These are phyloP conservation scores for Orthosia cruda DNA, from an alignment of 2,888 invertebrate species.

Conservation along the genomic window DNA sequence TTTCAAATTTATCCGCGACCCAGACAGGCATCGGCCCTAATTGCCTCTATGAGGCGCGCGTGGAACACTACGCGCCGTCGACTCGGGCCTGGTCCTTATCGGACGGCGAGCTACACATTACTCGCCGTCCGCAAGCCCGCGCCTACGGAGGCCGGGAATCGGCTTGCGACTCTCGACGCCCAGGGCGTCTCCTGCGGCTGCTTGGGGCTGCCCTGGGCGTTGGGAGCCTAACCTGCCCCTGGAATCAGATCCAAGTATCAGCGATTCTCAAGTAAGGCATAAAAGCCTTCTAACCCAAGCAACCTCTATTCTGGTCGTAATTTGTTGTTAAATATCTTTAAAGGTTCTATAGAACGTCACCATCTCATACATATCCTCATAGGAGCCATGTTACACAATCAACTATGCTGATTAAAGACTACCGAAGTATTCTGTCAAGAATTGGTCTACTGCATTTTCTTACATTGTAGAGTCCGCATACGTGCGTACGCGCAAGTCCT, in stretches of 20 bases:
- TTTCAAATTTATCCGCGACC: too few species aligned
- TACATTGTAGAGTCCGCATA: conserved; percentile 13
- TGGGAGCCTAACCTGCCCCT: neutral
- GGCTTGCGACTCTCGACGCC: too few species aligned
- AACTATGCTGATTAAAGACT: neutral
- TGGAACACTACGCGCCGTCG: too few species aligned
- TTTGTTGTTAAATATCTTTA: neutral
- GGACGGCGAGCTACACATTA: too few species aligned
- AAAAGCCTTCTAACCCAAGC: too few species aligned
- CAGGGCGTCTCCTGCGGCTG: too few species aligned
- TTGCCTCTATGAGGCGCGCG: too few species aligned
- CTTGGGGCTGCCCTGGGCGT: too few species aligned
- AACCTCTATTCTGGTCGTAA: neutral
- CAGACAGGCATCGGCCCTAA: too few species aligned
- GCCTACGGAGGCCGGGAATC: too few species aligned
- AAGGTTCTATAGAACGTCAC: neutral
- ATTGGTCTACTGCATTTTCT: conserved; percentile 1
- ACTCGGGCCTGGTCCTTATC: too few species aligned
- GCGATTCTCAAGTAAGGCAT: neutral
- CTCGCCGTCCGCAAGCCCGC: too few species aligned
- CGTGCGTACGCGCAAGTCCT: conserved; percentile 45
- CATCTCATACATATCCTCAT: neutral
- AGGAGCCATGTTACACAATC: neutral
- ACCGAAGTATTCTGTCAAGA: neutral
- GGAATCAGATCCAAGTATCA: neutral